phyloP scores from a whole-genome alignment of 64 coral and sea anemone genomes.

The Dendrophyllia cribrosa region DNA sequence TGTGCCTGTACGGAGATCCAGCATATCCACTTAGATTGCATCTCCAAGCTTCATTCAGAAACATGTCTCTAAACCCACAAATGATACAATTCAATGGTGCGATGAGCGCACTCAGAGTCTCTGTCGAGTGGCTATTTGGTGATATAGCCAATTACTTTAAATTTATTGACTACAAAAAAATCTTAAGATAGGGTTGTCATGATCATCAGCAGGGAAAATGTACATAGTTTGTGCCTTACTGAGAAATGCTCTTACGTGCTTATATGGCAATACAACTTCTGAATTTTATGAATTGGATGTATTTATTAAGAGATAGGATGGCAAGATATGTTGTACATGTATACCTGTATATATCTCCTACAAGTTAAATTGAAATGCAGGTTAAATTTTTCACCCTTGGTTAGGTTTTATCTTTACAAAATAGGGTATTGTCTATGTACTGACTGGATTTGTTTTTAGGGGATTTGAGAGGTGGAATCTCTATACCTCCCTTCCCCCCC shows the following conservation, averaged over 20 bases:
- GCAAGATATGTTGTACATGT: too few species aligned
- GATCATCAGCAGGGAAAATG: background rate
- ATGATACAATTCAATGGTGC: background rate
- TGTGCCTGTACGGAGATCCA: too few species aligned
- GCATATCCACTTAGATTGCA: too few species aligned
- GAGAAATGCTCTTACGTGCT: constrained; percentile 15
- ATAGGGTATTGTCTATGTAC: too few species aligned
- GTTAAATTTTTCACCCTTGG: too few species aligned
- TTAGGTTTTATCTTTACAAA: too few species aligned
- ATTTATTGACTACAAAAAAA: constrained; percentile 15
- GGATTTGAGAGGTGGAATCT: too few species aligned
- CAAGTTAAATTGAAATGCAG: too few species aligned
- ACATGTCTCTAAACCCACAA: background rate
- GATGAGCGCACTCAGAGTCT: constrained; percentile 8
- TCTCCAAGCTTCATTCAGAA: constrained; percentile 13
- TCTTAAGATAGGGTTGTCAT: constrained; percentile 5
- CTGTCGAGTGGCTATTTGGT: background rate
- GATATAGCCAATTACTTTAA: constrained; percentile 1
- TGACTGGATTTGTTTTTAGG: too few species aligned
- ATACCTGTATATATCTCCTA: too few species aligned
- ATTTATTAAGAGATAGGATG: too few species aligned
- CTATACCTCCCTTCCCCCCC: too few species aligned
- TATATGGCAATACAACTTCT: background rate
- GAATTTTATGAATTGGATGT: background rate
- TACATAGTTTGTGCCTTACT: background rate